A percentile compares a stretch with the other conserved stretches of the same genome.
phyloP scores from a whole-genome alignment of 2,113 vertebrate species.

The Takifugu flavidus region DNA sequence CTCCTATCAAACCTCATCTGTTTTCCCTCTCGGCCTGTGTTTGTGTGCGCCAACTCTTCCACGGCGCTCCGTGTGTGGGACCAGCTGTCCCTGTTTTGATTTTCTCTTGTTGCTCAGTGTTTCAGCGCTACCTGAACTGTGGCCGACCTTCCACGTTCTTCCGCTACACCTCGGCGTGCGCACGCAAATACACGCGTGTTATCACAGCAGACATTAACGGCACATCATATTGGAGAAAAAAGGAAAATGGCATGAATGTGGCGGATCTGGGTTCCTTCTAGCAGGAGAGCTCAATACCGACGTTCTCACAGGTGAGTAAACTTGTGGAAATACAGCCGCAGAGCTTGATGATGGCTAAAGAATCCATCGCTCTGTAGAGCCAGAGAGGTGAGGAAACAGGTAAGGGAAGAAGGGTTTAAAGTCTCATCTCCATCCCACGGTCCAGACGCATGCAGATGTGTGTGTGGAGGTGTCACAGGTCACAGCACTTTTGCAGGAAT shows the following conservation, averaged over 20 bases:
- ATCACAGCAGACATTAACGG: too few species aligned
- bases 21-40: conserved; percentile 4
- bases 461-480: not conserved
- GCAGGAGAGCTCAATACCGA: too few species aligned
- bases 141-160: conserved; percentile 27
- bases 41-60: conserved; percentile 41
- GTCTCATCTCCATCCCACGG: not conserved
- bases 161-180: conserved; percentile 3
- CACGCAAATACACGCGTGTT: not conserved
- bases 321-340: too few species aligned
- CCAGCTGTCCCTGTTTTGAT: conserved; percentile 67
- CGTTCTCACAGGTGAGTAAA: not conserved
- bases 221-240: too few species aligned
- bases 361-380: too few species aligned
- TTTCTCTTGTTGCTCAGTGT: conserved; percentile 58
- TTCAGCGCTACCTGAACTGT: conserved; percentile 45
- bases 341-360: too few species aligned
- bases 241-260: too few species aligned
- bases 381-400: too few species aligned
- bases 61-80: conserved; percentile 15
- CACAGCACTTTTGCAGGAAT: not conserved
- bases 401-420: not conserved
- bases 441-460: not conserved
- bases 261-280: too few species aligned
- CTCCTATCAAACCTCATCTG: conserved; percentile 29